Base-by-base conservation (phyloP, 2,888 invertebrate genomes). In the Matsumyia berberina region DNA sequence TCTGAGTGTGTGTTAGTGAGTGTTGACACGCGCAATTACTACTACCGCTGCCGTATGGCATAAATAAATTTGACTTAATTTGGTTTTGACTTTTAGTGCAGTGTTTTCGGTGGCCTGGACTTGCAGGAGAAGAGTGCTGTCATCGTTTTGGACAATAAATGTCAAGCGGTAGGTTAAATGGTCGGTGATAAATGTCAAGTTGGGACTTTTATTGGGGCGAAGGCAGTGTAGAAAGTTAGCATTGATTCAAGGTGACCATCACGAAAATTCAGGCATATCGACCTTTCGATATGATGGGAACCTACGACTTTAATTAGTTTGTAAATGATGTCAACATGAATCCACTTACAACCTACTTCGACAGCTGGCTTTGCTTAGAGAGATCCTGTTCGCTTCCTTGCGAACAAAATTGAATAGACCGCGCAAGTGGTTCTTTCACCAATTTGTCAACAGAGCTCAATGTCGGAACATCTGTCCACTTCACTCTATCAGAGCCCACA, bases 11-110 rank as follows among this genome's bases (percentile, higher is more conserved):
- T 64, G 8, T 33, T 49, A 55, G 33, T 17, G 66, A 80, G 69
- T 76, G 70, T 77, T 81, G 81, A 64, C 64, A 77, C 70, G 64
- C 39, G 42, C 62, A 64, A 77, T 77, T 77, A 70, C 31, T 77
- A 70, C 31, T 69, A 42, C 46, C 66, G 58, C 74, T 60, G 67
- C 51, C 74, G 58, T 29, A 74, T 74, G 51, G 66, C 44, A 53
- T 49, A 69, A 69, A 80, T 57, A 69, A 46, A 62, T 69, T 62
- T 37, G 17, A 76, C 67, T 74, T 55, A 69, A 74, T 67, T 79
- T 66, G 37, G 46, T 46, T 80, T 57, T 76, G 51, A 67, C 58
- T 58, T 76, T 64, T 74, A 64, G 53, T 74, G 62, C 12, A 39
- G 17, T 3, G 33, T 37, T 31, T 5, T 4, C 57, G 39, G 29